A percentile compares a stretch with the other conserved stretches of the same genome.
Evolutionary conservation across 2,888 invertebrate species (phyloP).

Genomic region (Drosophila borealis): DNA sequence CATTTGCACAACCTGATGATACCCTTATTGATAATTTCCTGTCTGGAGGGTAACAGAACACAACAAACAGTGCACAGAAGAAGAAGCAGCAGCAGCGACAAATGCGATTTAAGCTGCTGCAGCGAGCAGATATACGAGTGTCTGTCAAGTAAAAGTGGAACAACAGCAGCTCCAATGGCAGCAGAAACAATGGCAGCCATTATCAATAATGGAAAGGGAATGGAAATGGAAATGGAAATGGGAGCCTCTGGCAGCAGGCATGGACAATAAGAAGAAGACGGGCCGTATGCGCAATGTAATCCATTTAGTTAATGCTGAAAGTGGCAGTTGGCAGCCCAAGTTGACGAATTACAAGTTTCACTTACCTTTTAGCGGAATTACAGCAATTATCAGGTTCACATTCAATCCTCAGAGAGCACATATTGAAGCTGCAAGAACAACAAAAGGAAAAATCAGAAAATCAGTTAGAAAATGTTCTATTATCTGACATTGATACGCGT

Average conservation of each 20-base stretch:
- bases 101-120: conserved; percentile 56
- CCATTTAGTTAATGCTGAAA: conserved; percentile 25
- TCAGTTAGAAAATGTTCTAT: conserved; percentile 21
- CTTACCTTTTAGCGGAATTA: conserved; percentile 64
- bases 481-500: background rate
- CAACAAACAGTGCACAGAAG: conserved; percentile 21
- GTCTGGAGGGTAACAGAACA: conserved; percentile 16
- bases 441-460: conserved; percentile 5
- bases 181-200: conserved; percentile 57
- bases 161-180: conserved; percentile 45
- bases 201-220: conserved; percentile 37
- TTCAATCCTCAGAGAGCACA: conserved; percentile 35
- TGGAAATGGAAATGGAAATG: background rate
- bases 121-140: conserved; percentile 18
- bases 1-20: background rate
- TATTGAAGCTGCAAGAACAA: conserved; percentile 40
- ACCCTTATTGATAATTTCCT: background rate
- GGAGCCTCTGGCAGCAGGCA: conserved; percentile 25
- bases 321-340: conserved; percentile 21
- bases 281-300: conserved; percentile 51
- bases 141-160: conserved; percentile 39
- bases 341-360: conserved; percentile 33
- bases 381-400: conserved; percentile 41
- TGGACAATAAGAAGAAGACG: background rate
- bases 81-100: conserved; percentile 26